Evolutionary conservation across 2,888 invertebrate genomes (phyloP).

Genomic region (Rhyacophila evoluta): DNA sequence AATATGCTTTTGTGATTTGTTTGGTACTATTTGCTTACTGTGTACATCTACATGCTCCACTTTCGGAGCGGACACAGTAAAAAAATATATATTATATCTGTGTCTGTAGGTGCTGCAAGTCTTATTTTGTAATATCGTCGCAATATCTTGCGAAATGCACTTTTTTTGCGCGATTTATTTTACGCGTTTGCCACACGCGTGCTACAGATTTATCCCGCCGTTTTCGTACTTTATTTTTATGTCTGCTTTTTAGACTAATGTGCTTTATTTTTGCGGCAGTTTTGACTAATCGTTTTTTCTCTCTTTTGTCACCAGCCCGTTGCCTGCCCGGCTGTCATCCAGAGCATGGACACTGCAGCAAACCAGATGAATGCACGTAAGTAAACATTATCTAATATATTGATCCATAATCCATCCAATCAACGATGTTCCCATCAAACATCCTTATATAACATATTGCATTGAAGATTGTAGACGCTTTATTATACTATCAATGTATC

Average conservation of each 20-base stretch:
- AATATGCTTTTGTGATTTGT: too few relatives aligned
- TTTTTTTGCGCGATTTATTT: conserved; percentile 49
- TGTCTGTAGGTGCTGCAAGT: too few relatives aligned
- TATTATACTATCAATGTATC: too few relatives aligned
- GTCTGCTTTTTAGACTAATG: conserved; percentile 29
- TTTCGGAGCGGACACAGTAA: too few relatives aligned
- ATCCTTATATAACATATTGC: too few relatives aligned
- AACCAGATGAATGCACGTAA: conserved; percentile 97
- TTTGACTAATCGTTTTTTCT: conserved; percentile 34
- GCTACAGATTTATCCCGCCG: conserved; percentile 49
- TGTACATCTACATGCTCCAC: too few relatives aligned
- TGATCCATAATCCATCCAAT: too few relatives aligned
- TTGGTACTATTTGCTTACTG: too few relatives aligned
- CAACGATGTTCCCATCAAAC: too few relatives aligned
- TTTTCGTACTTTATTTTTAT: conserved; percentile 39
- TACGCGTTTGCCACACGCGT: conserved; percentile 53
- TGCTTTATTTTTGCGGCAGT: conserved; percentile 46
- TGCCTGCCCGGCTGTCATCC: conserved; percentile 94
- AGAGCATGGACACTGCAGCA: conserved; percentile 90
- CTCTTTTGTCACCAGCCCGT: conserved; percentile 75
- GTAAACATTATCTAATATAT: conserved; percentile 68
- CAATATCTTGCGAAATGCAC: conserved; percentile 42
- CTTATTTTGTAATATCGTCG: background rate
- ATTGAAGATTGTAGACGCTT: too few relatives aligned
- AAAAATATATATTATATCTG: too few relatives aligned